Base-by-base conservation (phyloP, 2,113 vertebrate species). In the Atherinomorus stipes region DNA sequence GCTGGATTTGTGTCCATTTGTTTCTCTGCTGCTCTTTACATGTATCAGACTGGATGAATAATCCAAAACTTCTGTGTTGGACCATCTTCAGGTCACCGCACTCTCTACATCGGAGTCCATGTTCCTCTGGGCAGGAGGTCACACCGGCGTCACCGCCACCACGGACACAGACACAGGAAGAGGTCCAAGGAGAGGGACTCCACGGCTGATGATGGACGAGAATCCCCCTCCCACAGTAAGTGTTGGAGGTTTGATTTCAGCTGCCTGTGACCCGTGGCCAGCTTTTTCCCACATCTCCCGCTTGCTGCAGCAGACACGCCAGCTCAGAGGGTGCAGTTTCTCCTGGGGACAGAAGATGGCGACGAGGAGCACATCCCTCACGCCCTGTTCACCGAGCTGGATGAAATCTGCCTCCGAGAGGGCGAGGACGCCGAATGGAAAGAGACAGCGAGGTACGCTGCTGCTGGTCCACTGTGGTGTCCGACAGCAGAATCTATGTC, bases 341-440 rank as follows among this genome's bases (percentile, higher is more conserved):
- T 99, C 91, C 94, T 99, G 84, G 98, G 98, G 83, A 98, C 96
- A 53, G 98, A 99, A 84, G 98, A 99, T 81, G 98, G 96, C 62
- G 97, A 99, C 0, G 98, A 99, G 78, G 97, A 99, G 28, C 98
- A 99, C 93, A 97, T 99, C 86, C 97, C 98, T 73, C 98, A 99
- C 38, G 97, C 98, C 89, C 95, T 99, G 44, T 99, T 99, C 88
- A 99, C 98, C 0, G 97, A 99, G 80, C 95, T 99, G 84, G 98
- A 99, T 77, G 98, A 99, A 86, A 97, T 99, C 91, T 99, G 97
- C 88, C 94, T 97, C 92, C 95, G 94, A 78, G 97, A 99, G 90
- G 96, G 97, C 37, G 97, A 99, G 74, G 97, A 99, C 28, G 96
- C 96, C 0, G 98, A 99, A 50, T 99, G 98, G 98, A 96, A 95